Evolutionary conservation across 2,888 invertebrate species (phyloP), one percentile per base, ranked within the genome.

Genomic region (Eupithecia centaureata): DNA sequence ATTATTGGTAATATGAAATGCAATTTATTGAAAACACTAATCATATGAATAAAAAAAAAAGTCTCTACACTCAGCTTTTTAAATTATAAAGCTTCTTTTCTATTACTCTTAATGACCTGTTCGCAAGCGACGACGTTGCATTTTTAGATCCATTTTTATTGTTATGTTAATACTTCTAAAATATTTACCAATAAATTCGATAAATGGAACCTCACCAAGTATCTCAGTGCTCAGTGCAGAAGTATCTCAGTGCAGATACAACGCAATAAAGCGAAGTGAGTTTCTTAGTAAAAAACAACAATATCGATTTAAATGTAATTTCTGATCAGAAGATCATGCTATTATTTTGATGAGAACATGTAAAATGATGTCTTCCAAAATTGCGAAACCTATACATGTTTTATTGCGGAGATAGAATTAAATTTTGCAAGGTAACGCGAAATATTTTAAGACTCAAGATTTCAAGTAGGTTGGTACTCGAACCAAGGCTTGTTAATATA

Each of bases 401-500:
- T 42, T 18, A 42, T 2, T 8, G 8, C 10, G 8, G 18, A 42
- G 2, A 18, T 42, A 18, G 18, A 18, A 42, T 8, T 7, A 42
- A 42, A 38, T 1, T 5, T 38, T n/a, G 5, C 7, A 13, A n/a
- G 5, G n/a, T n/a, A n/a, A 5, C n/a, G 15, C 35, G n/a, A 38
- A 42, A 18, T 42, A 42, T 42, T 42, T 42, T 2, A 47, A 4
- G 22, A 22, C 10, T 47, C 22, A 47, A 2, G 3, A 47, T 22
- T 42, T 47, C 10, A 47, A 42, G 18, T 42, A 18, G 2, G 3
- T 42, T 8, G 2, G 3, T 10, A 42, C 10, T 18, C 51, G 25
- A 56, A 61, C 61, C 22, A 61, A 61, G 30, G 54, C 28, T 38
- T 38, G 28, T 63, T 61, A 30, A 61, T 59, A 57, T 51, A 27